phyloP scores from a whole-genome alignment of 2,113 vertebrate species.

The Nibea albiflora region DNA sequence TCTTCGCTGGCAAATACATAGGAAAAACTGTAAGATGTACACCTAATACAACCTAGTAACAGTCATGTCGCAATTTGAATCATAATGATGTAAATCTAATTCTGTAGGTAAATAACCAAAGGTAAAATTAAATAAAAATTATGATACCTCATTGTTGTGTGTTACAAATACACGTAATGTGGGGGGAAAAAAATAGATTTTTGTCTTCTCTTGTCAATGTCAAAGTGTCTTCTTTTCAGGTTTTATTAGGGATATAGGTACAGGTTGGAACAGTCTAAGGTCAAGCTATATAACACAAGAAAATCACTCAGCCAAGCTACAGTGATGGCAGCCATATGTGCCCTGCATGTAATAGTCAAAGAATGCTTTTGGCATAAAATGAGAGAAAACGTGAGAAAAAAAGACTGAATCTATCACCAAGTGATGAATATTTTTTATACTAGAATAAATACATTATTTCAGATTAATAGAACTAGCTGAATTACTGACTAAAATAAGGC shows the following conservation, averaged over 20 bases:
- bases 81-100: neutral
- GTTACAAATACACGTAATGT: no score
- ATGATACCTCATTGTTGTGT: neutral
- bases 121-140: neutral
- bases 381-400: conserved; percentile 11
- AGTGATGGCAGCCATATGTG: conserved; percentile 53
- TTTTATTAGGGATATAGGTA: conserved; percentile 45
- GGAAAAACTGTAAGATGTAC: neutral
- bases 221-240: conserved; percentile 41
- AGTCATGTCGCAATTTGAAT: neutral
- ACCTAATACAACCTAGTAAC: neutral
- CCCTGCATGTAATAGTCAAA: conserved; percentile 21
- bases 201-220: conserved; percentile 23
- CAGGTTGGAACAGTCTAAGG: conserved; percentile 39
- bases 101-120: neutral
- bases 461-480: conserved; percentile 5
- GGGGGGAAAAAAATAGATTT: neutral
- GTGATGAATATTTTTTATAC: neutral
- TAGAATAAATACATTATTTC: conserved; percentile 23
- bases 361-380: conserved; percentile 41
- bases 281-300: conserved; percentile 52
- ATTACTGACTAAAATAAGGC: neutral
- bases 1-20: conserved; percentile 1
- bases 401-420: neutral
- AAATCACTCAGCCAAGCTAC: conserved; percentile 27